These are phyloP conservation scores for Saccostrea echinata DNA, from an alignment of 1,140 invertebrate species.

Conservation along the genomic window DNA sequence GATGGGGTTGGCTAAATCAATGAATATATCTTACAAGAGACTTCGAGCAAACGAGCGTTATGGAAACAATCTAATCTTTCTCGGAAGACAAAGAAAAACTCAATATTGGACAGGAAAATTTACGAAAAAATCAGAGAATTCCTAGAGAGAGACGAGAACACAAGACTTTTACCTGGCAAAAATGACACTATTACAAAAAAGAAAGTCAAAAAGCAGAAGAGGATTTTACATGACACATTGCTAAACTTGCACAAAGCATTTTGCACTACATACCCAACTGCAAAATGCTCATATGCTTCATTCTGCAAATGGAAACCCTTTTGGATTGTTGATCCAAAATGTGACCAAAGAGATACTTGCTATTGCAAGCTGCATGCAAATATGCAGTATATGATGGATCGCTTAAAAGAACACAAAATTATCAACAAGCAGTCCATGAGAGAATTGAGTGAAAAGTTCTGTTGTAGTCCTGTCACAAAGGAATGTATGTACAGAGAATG, in stretches of 20 bases:
- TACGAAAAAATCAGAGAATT: too few species aligned
- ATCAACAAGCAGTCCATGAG: too few species aligned
- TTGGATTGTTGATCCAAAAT: conserved; percentile 52
- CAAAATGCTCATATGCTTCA: conserved; percentile 36
- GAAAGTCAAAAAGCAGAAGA: conserved; percentile 52
- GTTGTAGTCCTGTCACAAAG: conserved; percentile 26
- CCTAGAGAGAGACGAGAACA: too few species aligned
- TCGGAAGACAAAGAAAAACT: too few species aligned
- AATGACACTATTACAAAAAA: too few species aligned
- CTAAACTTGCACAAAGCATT: conserved; percentile 51
- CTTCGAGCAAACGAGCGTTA: too few species aligned
- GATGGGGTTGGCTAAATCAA: too few species aligned
- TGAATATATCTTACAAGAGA: too few species aligned
- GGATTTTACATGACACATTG: conserved; percentile 46
- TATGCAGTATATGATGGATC: conserved; percentile 42
- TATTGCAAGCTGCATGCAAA: conserved; percentile 52
- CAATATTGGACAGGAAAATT: too few species aligned
- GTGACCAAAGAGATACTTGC: conserved; percentile 52
- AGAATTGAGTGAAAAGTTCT: background rate
- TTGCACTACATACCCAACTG: background rate
- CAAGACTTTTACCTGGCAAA: too few species aligned
- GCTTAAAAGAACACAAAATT: background rate
- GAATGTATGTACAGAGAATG: conserved; percentile 60
- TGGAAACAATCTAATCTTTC: too few species aligned
- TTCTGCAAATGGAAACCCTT: conserved; percentile 52